Evolutionary conservation across 2,888 invertebrate species (phyloP).

Genomic region (Hypomecis punctinalis): DNA sequence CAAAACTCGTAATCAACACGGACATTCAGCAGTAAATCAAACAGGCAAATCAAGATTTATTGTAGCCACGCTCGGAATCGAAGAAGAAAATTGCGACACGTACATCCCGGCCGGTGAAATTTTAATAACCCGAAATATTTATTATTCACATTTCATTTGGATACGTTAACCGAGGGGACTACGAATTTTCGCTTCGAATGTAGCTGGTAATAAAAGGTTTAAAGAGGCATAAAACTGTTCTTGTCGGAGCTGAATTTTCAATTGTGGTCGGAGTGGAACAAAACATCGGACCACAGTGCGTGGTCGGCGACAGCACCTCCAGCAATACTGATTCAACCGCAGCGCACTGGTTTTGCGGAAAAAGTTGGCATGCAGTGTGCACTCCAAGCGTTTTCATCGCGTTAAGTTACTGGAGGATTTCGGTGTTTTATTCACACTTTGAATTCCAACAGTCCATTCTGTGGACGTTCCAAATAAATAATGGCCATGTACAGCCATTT

Average conservation of each 20-base stretch:
- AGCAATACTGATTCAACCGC: slow-evolving; percentile 41
- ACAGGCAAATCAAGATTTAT: slow-evolving; percentile 17
- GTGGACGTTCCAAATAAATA: slow-evolving; percentile 4
- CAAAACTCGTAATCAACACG: slow-evolving; percentile 6
- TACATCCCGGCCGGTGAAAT: slow-evolving; percentile 20
- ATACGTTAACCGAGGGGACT: slow-evolving; percentile 15
- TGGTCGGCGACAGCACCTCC: slow-evolving; percentile 36
- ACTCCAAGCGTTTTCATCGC: slow-evolving; percentile 11
- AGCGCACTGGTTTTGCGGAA: slow-evolving; percentile 41
- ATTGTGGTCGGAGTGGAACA: slow-evolving; percentile 43
- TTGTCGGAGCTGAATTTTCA: slow-evolving; percentile 48
- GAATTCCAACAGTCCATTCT: slow-evolving; percentile 13
- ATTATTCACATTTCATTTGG: slow-evolving; percentile 27
- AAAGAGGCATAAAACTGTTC: slow-evolving; percentile 30
- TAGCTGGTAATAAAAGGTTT: slow-evolving; percentile 28
- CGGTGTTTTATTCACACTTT: slow-evolving; percentile 20
- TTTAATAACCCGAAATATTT: slow-evolving; percentile 25
- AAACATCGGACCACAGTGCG: slow-evolving; percentile 47
- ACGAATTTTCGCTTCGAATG: slow-evolving; percentile 15
- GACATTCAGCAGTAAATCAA: slow-evolving; percentile 11
- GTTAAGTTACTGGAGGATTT: slow-evolving; percentile 16
- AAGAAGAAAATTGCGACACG: slow-evolving; percentile 28
- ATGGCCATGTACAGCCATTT: neutral
- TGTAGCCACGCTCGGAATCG: slow-evolving; percentile 18
- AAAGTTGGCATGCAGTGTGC: slow-evolving; percentile 42